Evolutionary conservation across 2,888 invertebrate species (phyloP).

Genomic region (Tetrapedia diversipes): DNA sequence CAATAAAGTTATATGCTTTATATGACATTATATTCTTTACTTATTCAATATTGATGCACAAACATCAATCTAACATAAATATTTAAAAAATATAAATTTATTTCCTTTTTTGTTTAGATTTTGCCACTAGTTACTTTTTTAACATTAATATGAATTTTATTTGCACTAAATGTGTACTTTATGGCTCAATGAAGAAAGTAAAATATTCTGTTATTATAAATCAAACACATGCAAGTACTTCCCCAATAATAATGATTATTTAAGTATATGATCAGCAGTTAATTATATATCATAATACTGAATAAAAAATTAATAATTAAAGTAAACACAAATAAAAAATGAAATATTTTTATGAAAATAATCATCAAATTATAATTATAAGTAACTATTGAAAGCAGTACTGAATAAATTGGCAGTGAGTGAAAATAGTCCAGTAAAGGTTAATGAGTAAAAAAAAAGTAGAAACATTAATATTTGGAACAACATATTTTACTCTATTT

Average conservation of each 20-base stretch:
- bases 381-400: slow-evolving; percentile 62
- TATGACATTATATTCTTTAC: slow-evolving; percentile 4
- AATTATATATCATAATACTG: slow-evolving; percentile 29
- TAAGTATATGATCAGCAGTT: slow-evolving; percentile 56
- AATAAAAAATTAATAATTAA: slow-evolving; percentile 23
- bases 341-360: slow-evolving; percentile 22
- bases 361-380: slow-evolving; percentile 39
- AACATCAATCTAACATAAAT: slow-evolving; percentile 9
- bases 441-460: slow-evolving; percentile 62
- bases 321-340: slow-evolving; percentile 5
- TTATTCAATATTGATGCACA: slow-evolving; percentile 14
- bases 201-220: slow-evolving; percentile 38
- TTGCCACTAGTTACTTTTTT: background rate
- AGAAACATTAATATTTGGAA: slow-evolving; percentile 51
- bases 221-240: slow-evolving; percentile 32
- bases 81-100: slow-evolving; percentile 11
- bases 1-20: slow-evolving; percentile 1
- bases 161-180: slow-evolving; percentile 20
- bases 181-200: slow-evolving; percentile 22
- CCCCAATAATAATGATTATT: slow-evolving; percentile 24
- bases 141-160: slow-evolving; percentile 28
- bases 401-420: slow-evolving; percentile 78
- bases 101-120: background rate
- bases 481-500: slow-evolving; percentile 38
- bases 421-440: slow-evolving; percentile 70